Evolutionary conservation across 2,797 vertebrate species (phyloP), one percentile per base, ranked within the genome.

Genomic region (Ctenosaura bakeri): DNA sequence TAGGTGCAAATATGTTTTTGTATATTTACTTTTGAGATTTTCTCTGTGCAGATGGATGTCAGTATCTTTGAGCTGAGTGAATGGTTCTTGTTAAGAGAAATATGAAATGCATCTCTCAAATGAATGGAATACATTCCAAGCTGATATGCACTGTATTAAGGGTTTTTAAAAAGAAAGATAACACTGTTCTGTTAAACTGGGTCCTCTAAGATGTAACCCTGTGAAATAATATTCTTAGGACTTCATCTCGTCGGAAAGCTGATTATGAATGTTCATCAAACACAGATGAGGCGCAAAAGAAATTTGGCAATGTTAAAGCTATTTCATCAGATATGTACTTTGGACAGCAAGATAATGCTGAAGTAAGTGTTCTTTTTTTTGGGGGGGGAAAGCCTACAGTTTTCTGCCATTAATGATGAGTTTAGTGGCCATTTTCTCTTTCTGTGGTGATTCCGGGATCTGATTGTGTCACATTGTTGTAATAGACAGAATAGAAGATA

Each of bases 261-360:
- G 98, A 99, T 3, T 89, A 90, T 0, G 96, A 97, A 16, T 94
- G 96, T 0, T 29, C 89, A 9, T 77, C 87, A 0, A 96, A 93
- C 59, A 96, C 97, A 0, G 98, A 98, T 22, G 99, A 99, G 52
- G 99, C 98, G 66, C 98, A 97, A 94, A 98, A 97, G 89, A 99
- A 99, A 94, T 99, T 99, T 93, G 99, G 98, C 81, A 96, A 98
- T 0, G 97, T 97, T 85, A 99, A 98, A 96, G 97, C 99, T 78
- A 99, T 99, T 92, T 99, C 99, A 0, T 99, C 99, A 56, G 99
- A 99, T 90, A 99, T 99, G 98, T 99, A 97, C 96, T 99, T 99
- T 89, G 99, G 99, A 91, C 98, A 98, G 93, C 98, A 98, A 90
- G 98, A 98, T 79, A 95, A 97, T 66, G 96, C 98, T 38, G 99